phyloP scores from a whole-genome alignment of 2,113 vertebrate species.

The Peucedramus taeniatus region DNA sequence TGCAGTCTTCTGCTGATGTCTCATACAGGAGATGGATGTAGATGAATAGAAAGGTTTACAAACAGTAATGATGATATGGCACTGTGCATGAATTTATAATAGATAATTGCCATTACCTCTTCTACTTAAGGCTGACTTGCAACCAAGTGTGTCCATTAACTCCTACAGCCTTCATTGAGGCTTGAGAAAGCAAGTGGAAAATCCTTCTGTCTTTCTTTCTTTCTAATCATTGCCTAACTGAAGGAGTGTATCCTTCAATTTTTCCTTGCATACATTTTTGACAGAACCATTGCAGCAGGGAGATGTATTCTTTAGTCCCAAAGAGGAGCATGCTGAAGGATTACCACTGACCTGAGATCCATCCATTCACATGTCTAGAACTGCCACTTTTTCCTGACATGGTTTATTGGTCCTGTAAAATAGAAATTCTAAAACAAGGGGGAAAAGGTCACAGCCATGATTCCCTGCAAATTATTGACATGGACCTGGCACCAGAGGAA shows the following conservation, averaged over 20 bases:
- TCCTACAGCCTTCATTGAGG: not conserved
- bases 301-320: not conserved
- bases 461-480: slow-evolving; percentile 44
- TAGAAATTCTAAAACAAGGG: slow-evolving; percentile 44
- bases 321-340: not conserved
- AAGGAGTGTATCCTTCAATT: not conserved
- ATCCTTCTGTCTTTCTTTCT: not conserved
- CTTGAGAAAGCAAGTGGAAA: not conserved
- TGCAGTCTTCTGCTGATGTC: not conserved
- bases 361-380: not conserved
- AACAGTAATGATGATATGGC: not conserved
- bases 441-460: slow-evolving; percentile 48
- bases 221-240: not conserved
- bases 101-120: not conserved
- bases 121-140: not conserved
- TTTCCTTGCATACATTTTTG: not conserved
- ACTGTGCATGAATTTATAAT: not conserved
- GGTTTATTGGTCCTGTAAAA: slow-evolving; percentile 41
- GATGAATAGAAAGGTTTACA: not conserved
- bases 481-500: not conserved
- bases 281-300: not conserved
- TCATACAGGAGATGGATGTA: not conserved
- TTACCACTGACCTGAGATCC: not conserved
- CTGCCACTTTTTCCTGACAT: not conserved
- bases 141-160: not conserved